A percentile compares a stretch with the other conserved stretches of the same genome.
phyloP scores from a whole-genome alignment of 1,140 invertebrate genomes.

The Calliphora vicina region DNA sequence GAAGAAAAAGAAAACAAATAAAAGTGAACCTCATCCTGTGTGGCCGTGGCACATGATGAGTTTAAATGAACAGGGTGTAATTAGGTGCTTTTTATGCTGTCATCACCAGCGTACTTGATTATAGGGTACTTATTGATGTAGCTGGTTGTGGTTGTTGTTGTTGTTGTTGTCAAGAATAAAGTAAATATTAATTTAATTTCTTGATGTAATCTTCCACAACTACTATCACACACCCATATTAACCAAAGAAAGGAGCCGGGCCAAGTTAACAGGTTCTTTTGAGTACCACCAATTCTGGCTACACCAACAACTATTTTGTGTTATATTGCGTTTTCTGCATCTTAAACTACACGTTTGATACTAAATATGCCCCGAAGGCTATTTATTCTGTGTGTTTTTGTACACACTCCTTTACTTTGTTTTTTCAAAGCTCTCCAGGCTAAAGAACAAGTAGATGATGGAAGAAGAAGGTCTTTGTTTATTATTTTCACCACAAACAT shows the following conservation, averaged over 20 bases:
- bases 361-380: not conserved
- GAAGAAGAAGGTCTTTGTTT: too few species aligned
- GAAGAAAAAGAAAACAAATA: not conserved
- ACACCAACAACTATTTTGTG: too few species aligned
- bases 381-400: not conserved
- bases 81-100: conserved; percentile 63
- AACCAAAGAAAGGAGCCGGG: not conserved
- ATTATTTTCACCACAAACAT: too few species aligned
- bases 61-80: conserved; percentile 57
- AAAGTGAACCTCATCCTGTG: conserved; percentile 26
- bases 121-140: conserved; percentile 50
- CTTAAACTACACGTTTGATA: not conserved
- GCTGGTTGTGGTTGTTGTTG: not conserved
- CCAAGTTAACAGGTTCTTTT: not conserved
- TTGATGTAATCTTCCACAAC: not conserved
- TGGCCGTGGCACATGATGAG: not conserved
- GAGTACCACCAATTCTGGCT: too few species aligned
- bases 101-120: conserved; percentile 62
- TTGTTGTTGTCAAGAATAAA: conserved; percentile 50
- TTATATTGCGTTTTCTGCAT: not conserved
- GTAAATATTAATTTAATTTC: conserved; percentile 63
- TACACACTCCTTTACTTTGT: not conserved
- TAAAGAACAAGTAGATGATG: too few species aligned
- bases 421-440: not conserved
- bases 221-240: not conserved